Evolutionary conservation across 1,140 invertebrate genomes (phyloP), one percentile per base, ranked within the genome.

Genomic region (Bathynomus jamesi): DNA sequence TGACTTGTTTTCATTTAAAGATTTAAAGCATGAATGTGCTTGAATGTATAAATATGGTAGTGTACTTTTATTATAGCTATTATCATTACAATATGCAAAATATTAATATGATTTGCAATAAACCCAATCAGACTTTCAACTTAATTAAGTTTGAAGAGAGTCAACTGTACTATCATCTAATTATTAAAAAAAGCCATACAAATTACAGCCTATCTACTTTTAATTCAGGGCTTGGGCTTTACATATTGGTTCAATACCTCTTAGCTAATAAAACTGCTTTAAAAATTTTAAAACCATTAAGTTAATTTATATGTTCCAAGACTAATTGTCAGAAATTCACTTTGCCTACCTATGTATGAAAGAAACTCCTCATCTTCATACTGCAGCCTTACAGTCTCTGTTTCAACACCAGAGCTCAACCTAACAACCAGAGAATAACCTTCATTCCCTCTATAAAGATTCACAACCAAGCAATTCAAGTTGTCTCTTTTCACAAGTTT

Each of bases 371-470:
- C 79, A 70, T 80, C 84, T 76, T 84, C 83, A 79, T 86, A 86
- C 27, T 85, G 82, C 46, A 85, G 78, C 64, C 81, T 80, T 2
- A 83, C 78, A 32, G 85, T 85, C 78, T 86, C 84, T 31, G 81
- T 79, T 60, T 83, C 82, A 61, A 81, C 76, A 5, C 82, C 81
- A 67, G 78, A 80, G 80, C 86, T 82, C 80, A 87, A 80, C 81
- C 88, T 87, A 78, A 93, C 83, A 81, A 89, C 90, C 81, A 96
- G 83, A 76, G 92, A 92, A 83, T 94, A 95, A 78, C 93, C 93
- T 83, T 94, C 93, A 83, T 94, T 93, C 53, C 89, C 91, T 71
- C 92, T 89, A 85, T 95, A 94, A 76, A 96, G 84, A 84, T 94
- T 96, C 72, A 96, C 85, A 78, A 95, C 90, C 79, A 96, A 84